Evolutionary conservation across 2,888 invertebrate genomes (phyloP), one percentile per base, ranked within the genome.

Genomic region (Tenthredo distinguenda): DNA sequence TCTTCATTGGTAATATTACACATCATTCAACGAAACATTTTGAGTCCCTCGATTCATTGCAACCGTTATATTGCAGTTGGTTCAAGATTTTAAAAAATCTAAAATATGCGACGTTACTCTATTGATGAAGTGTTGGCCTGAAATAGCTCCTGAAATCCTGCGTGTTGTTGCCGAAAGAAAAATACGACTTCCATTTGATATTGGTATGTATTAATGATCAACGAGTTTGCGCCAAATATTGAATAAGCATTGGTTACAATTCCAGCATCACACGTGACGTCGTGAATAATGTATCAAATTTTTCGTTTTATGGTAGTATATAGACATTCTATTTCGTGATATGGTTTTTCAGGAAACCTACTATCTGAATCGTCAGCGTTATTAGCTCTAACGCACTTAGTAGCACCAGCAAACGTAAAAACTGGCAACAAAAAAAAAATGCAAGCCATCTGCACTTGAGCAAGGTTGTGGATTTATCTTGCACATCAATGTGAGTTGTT

Each of bases 341-440:
- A 68, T 31, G 5, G 31, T 68, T 68, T 34, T 68, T 34, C 31
- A 68, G 68, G 18, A 68, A 18, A 26, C 34, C 18, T 68, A 31
- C 34, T 18, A 4, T 31, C 68, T 37, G 68, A 68, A 68, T 37
- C 68, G 34, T 31, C 68, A 68, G 68, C 68, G 18, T 68, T 68
- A 68, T 68, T 34, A 31, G 31, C 68, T 3, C 68, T 68, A 6
- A 68, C 68, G 3, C 26, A 68, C 34, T 34, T 68, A 37, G 1
- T 68, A 3, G 21, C 68, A 68, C 68, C 68, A 34, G 12, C 68
- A 18, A 68, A 68, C 18, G 68, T 68, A 4, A 68, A 34, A 68
- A 68, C 68, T 68, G 68, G 34, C 68, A 68, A 68, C 6, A 68
- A 68, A 34, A 68, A 68, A 68, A 10, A 68, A 68, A 15, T 68